These are phyloP conservation scores for Illadopsis cleaveri DNA, from an alignment of 2,113 vertebrate genomes.

Conservation along the genomic window DNA sequence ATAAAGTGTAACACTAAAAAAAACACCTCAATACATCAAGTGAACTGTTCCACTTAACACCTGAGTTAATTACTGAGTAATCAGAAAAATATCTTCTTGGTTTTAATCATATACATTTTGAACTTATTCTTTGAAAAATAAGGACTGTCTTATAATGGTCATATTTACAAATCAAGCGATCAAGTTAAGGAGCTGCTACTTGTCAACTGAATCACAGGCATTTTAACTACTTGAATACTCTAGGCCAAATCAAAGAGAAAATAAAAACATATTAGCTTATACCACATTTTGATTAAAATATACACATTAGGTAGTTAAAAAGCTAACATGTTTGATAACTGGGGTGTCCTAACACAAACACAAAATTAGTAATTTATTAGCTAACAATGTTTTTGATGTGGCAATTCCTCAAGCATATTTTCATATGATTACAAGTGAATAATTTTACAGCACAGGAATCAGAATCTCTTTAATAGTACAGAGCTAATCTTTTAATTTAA, in stretches of 20 bases:
- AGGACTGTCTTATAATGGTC: not conserved
- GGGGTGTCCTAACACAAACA: not conserved
- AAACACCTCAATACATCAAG: not conserved
- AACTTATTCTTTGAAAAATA: not conserved
- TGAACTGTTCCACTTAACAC: not conserved
- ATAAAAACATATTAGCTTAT: not conserved
- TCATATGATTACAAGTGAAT: not conserved
- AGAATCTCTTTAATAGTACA: constrained; percentile 3
- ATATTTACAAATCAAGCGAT: not conserved
- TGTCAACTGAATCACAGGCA: not conserved
- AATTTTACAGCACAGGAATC: not conserved
- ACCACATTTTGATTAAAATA: not conserved
- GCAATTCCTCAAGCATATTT: not conserved
- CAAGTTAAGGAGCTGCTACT: not conserved
- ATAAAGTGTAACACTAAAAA: not conserved
- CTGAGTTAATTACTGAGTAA: not conserved
- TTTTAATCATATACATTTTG: not conserved
- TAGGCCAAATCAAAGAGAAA: constrained; percentile 12
- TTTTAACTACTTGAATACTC: not conserved
- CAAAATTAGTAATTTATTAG: not conserved
- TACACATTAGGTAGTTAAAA: not conserved
- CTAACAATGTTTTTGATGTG: not conserved
- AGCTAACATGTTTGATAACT: not conserved
- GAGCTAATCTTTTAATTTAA: not conserved
- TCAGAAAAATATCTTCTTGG: not conserved